Conservation (phyloP, 1,140 invertebrate genomes). For the Hylaeus anthracinus region DNA sequence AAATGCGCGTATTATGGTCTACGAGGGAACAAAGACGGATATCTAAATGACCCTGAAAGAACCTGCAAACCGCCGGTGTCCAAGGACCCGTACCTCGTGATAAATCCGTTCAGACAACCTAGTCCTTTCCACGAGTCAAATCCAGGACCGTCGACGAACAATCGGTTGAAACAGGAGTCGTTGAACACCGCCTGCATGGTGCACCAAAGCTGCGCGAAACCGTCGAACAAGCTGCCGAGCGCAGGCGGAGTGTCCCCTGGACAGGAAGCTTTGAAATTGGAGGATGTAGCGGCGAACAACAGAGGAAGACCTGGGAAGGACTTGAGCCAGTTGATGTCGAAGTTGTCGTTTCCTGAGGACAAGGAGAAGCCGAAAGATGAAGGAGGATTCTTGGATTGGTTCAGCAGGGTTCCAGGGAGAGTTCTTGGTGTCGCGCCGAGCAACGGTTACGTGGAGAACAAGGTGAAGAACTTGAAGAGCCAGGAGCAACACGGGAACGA, state of each 20-base stretch:
- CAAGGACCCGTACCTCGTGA: constrained; percentile 24
- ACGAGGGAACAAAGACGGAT: constrained; percentile 26
- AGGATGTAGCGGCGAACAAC: constrained; percentile 2
- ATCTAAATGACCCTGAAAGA: constrained; percentile 48
- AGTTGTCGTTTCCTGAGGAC: constrained; percentile 70
- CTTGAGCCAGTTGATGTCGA: constrained; percentile 73
- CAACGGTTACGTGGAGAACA: constrained; percentile 57
- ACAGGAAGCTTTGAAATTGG: constrained; percentile 28
- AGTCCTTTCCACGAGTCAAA: constrained; percentile 69
- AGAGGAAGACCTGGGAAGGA: constrained; percentile 49
- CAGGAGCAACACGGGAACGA: constrained; percentile 51
- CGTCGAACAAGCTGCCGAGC: constrained; percentile 28
- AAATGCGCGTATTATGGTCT: constrained; percentile 58
- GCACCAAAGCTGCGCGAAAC: constrained; percentile 62
- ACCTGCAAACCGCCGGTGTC: constrained; percentile 23
- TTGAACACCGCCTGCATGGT: constrained; percentile 61
- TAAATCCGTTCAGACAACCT: constrained; percentile 62
- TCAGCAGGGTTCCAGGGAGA: constrained; percentile 70
- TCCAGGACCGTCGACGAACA: constrained; percentile 68
- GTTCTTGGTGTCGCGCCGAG: constrained; percentile 62
- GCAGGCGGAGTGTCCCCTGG: neutral
- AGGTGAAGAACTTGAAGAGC: constrained; percentile 52
- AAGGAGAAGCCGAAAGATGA: constrained; percentile 69
- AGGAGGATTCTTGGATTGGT: constrained; percentile 74
- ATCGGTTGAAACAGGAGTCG: constrained; percentile 39